phyloP scores from a whole-genome alignment of 2,888 invertebrate species.

The Drosophila putrida region DNA sequence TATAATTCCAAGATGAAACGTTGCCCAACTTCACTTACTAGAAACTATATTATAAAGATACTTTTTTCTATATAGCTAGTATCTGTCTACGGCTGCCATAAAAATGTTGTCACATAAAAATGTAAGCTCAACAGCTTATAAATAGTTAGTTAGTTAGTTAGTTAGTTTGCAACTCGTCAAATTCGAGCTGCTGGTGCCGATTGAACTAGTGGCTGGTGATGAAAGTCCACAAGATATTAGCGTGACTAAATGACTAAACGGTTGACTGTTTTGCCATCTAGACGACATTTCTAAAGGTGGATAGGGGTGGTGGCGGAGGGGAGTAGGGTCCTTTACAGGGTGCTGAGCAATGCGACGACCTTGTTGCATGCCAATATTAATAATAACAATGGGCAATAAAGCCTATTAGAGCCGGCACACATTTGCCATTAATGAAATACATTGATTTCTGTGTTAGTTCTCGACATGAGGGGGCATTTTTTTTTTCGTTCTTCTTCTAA shows the following conservation, averaged over 20 bases:
- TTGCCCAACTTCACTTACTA: no score
- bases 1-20: no score
- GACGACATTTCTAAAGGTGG: background rate
- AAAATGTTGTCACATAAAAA: conserved; percentile 11
- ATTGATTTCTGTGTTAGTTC: conserved; percentile 74
- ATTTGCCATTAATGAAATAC: conserved; percentile 81
- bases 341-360: conserved; percentile 62
- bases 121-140: background rate
- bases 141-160: no score
- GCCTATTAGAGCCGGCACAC: conserved; percentile 81
- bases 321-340: background rate
- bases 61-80: no score
- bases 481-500: background rate
- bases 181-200: conserved; percentile 9
- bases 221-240: conserved; percentile 18
- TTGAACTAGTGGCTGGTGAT: conserved; percentile 22
- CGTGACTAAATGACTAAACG: conserved; percentile 47
- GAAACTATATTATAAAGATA: no score
- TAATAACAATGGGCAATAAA: conserved; percentile 81
- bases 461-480: background rate
- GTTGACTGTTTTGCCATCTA: conserved; percentile 14
- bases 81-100: no score
- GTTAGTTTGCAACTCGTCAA: background rate
- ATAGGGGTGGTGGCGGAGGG: background rate
- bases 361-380: conserved; percentile 80